These are phyloP conservation scores for Mythimna ferrago DNA, from an alignment of 2,888 invertebrate species.

Conservation along the genomic window DNA sequence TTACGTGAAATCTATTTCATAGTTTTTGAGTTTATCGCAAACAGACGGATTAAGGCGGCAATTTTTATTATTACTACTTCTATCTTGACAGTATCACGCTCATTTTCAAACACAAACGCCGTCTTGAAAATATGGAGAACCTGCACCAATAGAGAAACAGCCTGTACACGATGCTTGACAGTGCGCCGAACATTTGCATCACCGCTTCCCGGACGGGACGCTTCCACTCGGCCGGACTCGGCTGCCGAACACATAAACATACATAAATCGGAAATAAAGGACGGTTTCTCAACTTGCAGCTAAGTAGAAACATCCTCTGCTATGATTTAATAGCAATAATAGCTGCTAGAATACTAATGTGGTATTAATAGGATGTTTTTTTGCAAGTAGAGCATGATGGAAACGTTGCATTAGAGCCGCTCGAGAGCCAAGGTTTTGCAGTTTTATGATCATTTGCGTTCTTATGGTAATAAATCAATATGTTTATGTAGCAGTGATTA, in stretches of 20 bases:
- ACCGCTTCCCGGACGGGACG: conserved; percentile 79
- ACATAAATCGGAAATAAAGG: conserved; percentile 66
- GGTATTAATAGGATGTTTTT: conserved; percentile 22
- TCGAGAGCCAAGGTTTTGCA: conserved; percentile 2
- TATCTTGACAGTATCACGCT: too few relatives aligned
- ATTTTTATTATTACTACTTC: too few relatives aligned
- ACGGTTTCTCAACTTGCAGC: conserved; percentile 55
- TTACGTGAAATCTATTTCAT: too few relatives aligned
- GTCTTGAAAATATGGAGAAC: conserved; percentile 14
- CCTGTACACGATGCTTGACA: conserved; percentile 53
- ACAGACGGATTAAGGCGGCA: too few relatives aligned
- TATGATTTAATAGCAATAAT: conserved; percentile 50
- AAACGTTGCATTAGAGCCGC: not conserved
- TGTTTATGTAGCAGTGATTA: not conserved
- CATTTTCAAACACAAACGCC: not conserved
- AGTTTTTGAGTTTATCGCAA: too few relatives aligned
- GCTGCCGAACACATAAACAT: conserved; percentile 61
- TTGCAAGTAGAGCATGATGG: conserved; percentile 38
- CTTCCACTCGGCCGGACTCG: conserved; percentile 58
- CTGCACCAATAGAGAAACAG: conserved; percentile 32
- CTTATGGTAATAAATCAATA: not conserved
- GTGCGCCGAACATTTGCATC: conserved; percentile 74
- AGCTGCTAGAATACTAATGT: conserved; percentile 25
- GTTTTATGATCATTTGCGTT: conserved; percentile 2
- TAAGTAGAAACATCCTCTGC: conserved; percentile 54